These are phyloP conservation scores for Ictalurus punctatus DNA, from an alignment of 2,113 vertebrate genomes.

Conservation along the genomic window DNA sequence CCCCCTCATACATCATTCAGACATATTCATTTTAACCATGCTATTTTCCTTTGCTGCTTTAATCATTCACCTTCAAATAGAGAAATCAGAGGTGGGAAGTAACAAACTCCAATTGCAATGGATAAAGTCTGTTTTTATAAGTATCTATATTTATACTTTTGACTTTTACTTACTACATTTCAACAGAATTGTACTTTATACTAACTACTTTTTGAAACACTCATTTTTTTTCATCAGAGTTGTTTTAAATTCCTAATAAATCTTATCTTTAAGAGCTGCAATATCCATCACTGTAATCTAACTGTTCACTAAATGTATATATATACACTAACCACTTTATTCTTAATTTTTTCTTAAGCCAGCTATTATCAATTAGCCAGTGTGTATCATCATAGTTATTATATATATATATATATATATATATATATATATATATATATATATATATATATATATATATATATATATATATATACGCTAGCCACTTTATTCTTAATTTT, in stretches of 20 bases:
- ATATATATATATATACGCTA: too few species aligned
- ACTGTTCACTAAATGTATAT: not conserved
- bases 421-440: too few species aligned
- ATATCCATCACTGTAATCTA: not conserved
- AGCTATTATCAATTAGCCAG: not conserved
- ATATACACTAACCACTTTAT: not conserved
- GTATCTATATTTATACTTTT: not conserved
- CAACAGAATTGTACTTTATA: not conserved
- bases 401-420: too few species aligned
- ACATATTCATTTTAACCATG: not conserved
- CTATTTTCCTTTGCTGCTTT: not conserved
- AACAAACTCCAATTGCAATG: slow-evolving; percentile 1
- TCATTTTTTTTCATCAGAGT: not conserved
- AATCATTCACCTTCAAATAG: not conserved
- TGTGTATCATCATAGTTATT: not conserved
- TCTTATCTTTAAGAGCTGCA: not conserved
- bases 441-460: too few species aligned
- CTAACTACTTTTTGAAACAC: not conserved
- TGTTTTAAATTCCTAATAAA: not conserved
- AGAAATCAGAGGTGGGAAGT: not conserved
- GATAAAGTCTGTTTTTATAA: not conserved
- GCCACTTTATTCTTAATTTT: not conserved
- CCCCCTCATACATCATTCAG: slow-evolving; percentile 14
- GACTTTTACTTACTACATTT: not conserved
- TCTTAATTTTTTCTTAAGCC: not conserved